Evolutionary conservation across 2,888 invertebrate species (phyloP), one percentile per base, ranked within the genome.

Genomic region (Phaedon cochleariae): DNA sequence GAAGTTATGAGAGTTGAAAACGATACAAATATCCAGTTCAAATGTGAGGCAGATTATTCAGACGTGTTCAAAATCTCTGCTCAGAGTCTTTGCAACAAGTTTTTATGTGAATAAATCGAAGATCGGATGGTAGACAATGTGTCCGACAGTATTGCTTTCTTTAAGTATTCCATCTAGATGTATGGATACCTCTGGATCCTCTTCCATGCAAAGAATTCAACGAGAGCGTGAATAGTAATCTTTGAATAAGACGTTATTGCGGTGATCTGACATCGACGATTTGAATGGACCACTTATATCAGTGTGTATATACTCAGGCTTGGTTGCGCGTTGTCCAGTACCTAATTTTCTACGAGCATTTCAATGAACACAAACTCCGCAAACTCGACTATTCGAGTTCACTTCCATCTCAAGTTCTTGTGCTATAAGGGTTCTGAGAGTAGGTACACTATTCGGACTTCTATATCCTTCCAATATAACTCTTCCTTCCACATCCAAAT

Each of bases 401-500:
- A 52, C 41, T 60, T 60, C 21, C 34, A 60, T 48, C 17, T 20
- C 34, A 51, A 60, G 37, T 29, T 52, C 60, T 34, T 21, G 51
- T 17, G n/a, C 26, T 18, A 60, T 45, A 15, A 52, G 34, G 21
- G 37, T 26, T 60, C 31, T 52, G 10, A 20, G 10, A 49, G 49
- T 22, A 17, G 9, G 9, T 20, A n/a, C n/a, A n/a, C n/a, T 6
- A 22, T 49, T 49, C 20, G 20, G 20, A 49, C n/a, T n/a, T n/a
- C 49, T 22, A 12, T 21, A 49, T 0, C 12, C 49, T n/a, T 49
- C 49, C 20, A 49, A 49, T 49, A 49, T 49, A 21, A 48, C 12
- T 48, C 7, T 26, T 26, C 26, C 26, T 26, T 7, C 26, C 7
- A 26, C 26, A 5, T 5, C 7, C 4, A 26, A 26, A 26, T 26